Evolutionary conservation across 1,140 invertebrate species (phyloP), one percentile per base, ranked within the genome.

Genomic region (Drosophila nigrodunni): DNA sequence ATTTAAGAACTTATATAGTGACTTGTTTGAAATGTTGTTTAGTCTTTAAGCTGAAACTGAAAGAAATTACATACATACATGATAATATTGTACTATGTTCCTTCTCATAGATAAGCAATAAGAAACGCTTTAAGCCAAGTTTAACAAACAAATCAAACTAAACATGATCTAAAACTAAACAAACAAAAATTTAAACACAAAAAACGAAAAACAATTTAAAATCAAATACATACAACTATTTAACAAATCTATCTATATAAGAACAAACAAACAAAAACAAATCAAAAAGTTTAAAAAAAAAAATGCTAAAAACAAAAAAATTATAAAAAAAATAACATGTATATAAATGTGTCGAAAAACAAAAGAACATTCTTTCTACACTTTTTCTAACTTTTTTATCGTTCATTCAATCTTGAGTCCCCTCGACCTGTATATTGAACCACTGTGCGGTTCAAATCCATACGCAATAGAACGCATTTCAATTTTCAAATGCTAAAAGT

Each of bases 71-170:
- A 74, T 52, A 58, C 49, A 67, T 67, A 67, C 54, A 66, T 49
- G 61, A 74, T 62, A 79, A 88, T 74, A 88, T 87, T 88, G 79
- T 87, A 82, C 83, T 82, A 88, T 87, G 82, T 87, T 87, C 82
- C 82, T 87, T 82, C 71, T 87, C 80, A 88, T 87, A 87, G 73
- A 87, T 82, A 87, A 87, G 82, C 82, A 87, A 87, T 87, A 87
- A 79, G 76, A 76, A 86, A 86, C 82, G 82, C 82, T 86, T 86
- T 86, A 86, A 87, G 76, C 83, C 83, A 82, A 87, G 67, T 87
- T 81, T 73, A 86, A 82, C 62, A 87, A 76, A 71, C 76, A 57
- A 87, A 87, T 80, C 78, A 81, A 86, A 86, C 78, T 73, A 81
- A 85, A 86, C 68, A 72, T 82, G 68, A 71, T 74, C 78, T 78